Conservation (phyloP, 2,888 invertebrate species). For the Lasioglossum vierecki region DNA sequence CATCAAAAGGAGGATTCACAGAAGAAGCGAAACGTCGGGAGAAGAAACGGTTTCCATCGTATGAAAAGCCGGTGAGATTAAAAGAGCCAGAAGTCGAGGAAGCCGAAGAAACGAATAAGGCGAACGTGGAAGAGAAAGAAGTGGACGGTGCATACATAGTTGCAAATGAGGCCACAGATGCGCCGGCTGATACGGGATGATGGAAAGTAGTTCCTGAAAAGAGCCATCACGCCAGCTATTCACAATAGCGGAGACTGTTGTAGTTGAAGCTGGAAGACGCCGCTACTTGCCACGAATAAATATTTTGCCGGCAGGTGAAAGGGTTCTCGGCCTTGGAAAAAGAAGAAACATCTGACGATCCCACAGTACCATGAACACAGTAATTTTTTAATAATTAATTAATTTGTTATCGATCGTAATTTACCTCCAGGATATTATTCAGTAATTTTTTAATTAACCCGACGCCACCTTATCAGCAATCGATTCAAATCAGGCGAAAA, state of each 20-base stretch:
- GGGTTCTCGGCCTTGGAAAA: neutral
- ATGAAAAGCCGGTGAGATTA: conserved; percentile 49
- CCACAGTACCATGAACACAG: too few species aligned
- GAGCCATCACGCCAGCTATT: conserved; percentile 74
- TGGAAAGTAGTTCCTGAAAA: conserved; percentile 79
- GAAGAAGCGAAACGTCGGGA: conserved; percentile 5
- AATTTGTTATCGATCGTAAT: too few species aligned
- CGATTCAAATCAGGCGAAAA: too few species aligned
- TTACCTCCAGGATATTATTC: too few species aligned
- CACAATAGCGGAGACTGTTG: conserved; percentile 49
- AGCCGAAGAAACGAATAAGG: conserved; percentile 60
- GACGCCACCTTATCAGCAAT: too few species aligned
- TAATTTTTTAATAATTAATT: too few species aligned
- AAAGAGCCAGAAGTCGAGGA: conserved; percentile 52
- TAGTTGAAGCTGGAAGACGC: conserved; percentile 42
- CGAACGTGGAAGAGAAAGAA: conserved; percentile 42
- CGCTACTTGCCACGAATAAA: conserved; percentile 56
- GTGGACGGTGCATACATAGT: conserved; percentile 73
- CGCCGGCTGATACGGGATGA: conserved; percentile 77
- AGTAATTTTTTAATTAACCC: too few species aligned
- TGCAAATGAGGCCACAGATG: conserved; percentile 81
- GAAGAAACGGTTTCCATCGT: conserved; percentile 39
- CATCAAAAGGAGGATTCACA: conserved; percentile 25
- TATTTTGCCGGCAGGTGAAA: conserved; percentile 40
- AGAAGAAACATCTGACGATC: neutral